Evolutionary conservation across 2,797 vertebrate species (phyloP).

Genomic region (Allobates femoralis): DNA sequence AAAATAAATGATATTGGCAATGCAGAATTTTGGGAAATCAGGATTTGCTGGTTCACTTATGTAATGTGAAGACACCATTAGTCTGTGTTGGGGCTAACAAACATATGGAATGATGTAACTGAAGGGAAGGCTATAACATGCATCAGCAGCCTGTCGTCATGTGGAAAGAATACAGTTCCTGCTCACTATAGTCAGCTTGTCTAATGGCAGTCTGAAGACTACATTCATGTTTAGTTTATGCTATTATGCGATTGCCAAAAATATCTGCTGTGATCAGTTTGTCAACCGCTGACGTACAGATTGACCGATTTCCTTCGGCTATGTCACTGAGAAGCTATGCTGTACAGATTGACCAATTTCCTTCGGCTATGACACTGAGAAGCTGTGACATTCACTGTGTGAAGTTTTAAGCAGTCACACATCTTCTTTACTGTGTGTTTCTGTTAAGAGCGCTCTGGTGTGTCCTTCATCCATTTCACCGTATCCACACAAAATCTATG

Average conservation of each 20-base stretch:
- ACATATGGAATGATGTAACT: slow-evolving; percentile 1
- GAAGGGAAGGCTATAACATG: slow-evolving; percentile 5
- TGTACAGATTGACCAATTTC: background rate
- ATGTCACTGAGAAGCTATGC: slow-evolving; percentile 46
- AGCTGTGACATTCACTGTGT: slow-evolving; percentile 53
- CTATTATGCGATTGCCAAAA: slow-evolving; percentile 18
- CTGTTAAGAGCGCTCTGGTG: background rate
- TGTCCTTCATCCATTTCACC: slow-evolving; percentile 36
- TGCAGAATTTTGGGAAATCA: slow-evolving; percentile 24
- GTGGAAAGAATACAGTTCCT: slow-evolving; percentile 15
- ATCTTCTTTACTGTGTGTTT: slow-evolving; percentile 7
- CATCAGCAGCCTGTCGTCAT: background rate
- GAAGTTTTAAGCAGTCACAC: slow-evolving; percentile 29
- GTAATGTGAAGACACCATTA: background rate
- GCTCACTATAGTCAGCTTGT: slow-evolving; percentile 25
- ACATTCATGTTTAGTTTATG: background rate
- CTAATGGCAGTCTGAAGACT: slow-evolving; percentile 5
- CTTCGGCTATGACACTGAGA: slow-evolving; percentile 29
- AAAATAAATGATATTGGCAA: background rate
- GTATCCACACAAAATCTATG: slow-evolving; percentile 20
- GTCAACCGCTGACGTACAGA: background rate
- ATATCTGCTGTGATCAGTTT: background rate
- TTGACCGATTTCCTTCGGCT: slow-evolving; percentile 1
- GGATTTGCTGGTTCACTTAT: slow-evolving; percentile 10
- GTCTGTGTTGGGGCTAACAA: slow-evolving; percentile 13